Conservation (phyloP, 1,140 invertebrate species). For the Orchestia grillus region DNA sequence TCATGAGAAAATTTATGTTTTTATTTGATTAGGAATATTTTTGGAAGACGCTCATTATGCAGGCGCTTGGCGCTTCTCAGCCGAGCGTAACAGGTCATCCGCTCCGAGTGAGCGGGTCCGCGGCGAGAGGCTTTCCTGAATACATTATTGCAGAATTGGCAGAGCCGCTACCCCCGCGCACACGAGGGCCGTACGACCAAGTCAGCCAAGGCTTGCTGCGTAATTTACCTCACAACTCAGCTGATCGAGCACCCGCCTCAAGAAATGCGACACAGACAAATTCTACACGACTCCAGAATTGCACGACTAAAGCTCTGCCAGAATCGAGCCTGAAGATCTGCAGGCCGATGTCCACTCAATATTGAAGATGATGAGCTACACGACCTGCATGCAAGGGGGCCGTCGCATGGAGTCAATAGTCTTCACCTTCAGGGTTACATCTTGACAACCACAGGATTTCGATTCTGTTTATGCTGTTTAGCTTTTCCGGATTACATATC, state of each 20-base stretch:
- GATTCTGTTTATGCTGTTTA: not conserved
- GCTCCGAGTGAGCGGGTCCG: not conserved
- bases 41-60: not conserved
- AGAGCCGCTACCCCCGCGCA: not conserved
- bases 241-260: not conserved
- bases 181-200: not conserved
- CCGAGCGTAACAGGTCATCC: not conserved
- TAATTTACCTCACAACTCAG: conserved; percentile 34
- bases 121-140: not conserved
- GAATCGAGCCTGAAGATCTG: not conserved
- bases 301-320: not conserved
- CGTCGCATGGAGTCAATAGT: not conserved
- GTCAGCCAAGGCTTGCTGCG: not conserved
- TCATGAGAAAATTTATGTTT: not conserved
- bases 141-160: conserved; percentile 40
- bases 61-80: not conserved
- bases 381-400: not conserved
- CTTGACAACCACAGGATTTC: not conserved
- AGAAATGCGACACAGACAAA: conserved; percentile 9
- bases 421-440: not conserved
- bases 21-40: not conserved
- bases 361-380: not conserved
- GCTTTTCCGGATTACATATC: not conserved
- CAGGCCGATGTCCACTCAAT: not conserved
- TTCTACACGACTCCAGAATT: conserved; percentile 26